Evolutionary conservation across 2,113 vertebrate genomes (phyloP).

Genomic region (Hystrix brachyura): DNA sequence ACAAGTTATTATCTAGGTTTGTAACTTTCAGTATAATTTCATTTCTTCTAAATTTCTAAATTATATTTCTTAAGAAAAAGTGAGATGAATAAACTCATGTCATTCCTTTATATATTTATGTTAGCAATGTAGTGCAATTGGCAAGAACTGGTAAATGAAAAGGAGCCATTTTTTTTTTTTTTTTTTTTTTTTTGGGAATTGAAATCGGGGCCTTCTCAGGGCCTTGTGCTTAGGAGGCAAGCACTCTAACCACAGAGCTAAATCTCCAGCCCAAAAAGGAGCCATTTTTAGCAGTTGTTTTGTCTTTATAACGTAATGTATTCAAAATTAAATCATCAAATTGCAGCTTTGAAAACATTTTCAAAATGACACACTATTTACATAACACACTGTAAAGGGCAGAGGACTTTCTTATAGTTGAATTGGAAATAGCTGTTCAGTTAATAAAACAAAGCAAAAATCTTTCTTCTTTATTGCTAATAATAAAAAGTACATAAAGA

Average conservation of each 20-base stretch:
- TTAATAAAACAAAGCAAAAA: conserved; percentile 35
- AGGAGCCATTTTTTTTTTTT: not conserved
- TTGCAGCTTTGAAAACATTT: not conserved
- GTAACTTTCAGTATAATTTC: not conserved
- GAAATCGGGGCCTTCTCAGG: too few relatives aligned
- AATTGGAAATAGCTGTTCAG: conserved; percentile 21
- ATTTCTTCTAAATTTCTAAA: not conserved
- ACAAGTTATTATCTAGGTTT: not conserved
- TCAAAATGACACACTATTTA: not conserved
- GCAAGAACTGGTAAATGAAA: not conserved
- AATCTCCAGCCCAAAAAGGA: not conserved
- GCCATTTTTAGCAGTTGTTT: not conserved
- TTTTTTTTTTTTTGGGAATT: too few relatives aligned
- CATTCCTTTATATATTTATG: not conserved
- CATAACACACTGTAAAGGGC: not conserved
- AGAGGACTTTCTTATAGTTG: not conserved
- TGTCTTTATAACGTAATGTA: not conserved
- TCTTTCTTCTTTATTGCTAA: conserved; percentile 52
- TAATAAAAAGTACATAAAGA: conserved; percentile 39
- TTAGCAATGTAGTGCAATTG: not conserved
- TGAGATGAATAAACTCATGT: not conserved
- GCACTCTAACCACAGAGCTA: too few relatives aligned
- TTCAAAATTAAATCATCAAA: conserved; percentile 30
- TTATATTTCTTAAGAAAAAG: not conserved
- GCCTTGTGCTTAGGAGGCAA: too few relatives aligned